Base-by-base conservation (phyloP, 2,888 invertebrate genomes). In the Hirtodrosophila alboralis region DNA sequence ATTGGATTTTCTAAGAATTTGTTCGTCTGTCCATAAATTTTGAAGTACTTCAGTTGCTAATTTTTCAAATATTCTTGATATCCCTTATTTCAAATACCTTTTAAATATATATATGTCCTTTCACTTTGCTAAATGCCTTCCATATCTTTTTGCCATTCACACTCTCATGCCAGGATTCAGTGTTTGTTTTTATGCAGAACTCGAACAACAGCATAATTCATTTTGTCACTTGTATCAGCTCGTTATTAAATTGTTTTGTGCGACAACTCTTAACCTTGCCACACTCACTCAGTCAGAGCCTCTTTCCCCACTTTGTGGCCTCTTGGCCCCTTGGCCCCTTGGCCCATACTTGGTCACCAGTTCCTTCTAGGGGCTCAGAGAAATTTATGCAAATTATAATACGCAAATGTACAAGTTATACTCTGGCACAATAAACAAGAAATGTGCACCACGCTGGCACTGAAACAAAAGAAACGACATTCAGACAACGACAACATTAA, bases 331-430 rank as follows among this genome's bases (percentile, higher is more conserved):
- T 14, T 3, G 28, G 49, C 16, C 14, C 18, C 52, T 34, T 34
- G 13, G 14, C 48, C 33, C 31, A 0, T n/a, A n/a, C 47, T 23
- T 23, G 18, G 18, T 7, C 38, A 5, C 13, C 34, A 10, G 16
- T 21, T 3, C 10, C n/a, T 26, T n/a, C 30, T 56, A 13, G 27
- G 33, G 43, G 33, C 31, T n/a, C 38, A 53, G 40, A 51, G 65
- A 77, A 84, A 86, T 86, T 81, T 81, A 81, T 81, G 80, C 77
- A 86, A 81, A 81, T 81, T 81, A 84, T 84, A 84, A 81, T 86
- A 70, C 86, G 86, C 62, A 84, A 86, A 84, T 80, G 81, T 77
- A 70, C 68, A 63, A 78, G 83, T 75, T 78, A 85, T 81, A 57
- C 62, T 47, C 65, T 53, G 65, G 70, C 72, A 85, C 68, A 75